These are phyloP conservation scores for Bradysia coprophila DNA, from an alignment of 1,140 invertebrate genomes.

Conservation along the genomic window DNA sequence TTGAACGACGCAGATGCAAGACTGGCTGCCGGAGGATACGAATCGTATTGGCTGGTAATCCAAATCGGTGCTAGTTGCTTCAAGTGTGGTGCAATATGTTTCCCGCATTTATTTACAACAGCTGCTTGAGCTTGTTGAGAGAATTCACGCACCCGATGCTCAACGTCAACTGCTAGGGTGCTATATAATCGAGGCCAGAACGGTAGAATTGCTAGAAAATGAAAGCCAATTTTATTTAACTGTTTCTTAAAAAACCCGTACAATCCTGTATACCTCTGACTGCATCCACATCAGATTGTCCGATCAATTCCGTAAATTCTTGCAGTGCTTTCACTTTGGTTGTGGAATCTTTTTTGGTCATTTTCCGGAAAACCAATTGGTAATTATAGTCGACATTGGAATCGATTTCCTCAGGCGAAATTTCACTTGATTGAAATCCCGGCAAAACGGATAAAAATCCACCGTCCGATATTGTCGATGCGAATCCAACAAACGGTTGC, in stretches of 20 bases:
- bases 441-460: slow-evolving; percentile 34
- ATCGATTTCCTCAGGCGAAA: slow-evolving; percentile 30
- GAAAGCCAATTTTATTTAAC: too few relatives aligned
- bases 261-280: too few relatives aligned
- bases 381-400: slow-evolving; percentile 36
- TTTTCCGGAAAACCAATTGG: slow-evolving; percentile 48
- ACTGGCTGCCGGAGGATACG: slow-evolving; percentile 56
- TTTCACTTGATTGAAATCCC: slow-evolving; percentile 11
- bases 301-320: slow-evolving; percentile 51
- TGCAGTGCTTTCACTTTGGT: slow-evolving; percentile 76
- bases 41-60: slow-evolving; percentile 64
- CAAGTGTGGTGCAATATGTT: slow-evolving; percentile 56
- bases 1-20: slow-evolving; percentile 49
- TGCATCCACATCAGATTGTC: slow-evolving; percentile 32
- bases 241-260: too few relatives aligned
- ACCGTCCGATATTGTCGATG: slow-evolving; percentile 31
- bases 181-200: slow-evolving; percentile 64
- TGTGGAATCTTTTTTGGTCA: slow-evolving; percentile 68
- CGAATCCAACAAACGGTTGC: slow-evolving; percentile 50
- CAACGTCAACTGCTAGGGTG: slow-evolving; percentile 49
- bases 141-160: slow-evolving; percentile 61
- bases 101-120: slow-evolving; percentile 44
- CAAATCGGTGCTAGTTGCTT: slow-evolving; percentile 55
- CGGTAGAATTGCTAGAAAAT: slow-evolving; percentile 44
- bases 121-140: slow-evolving; percentile 45